Evolutionary conservation across 2,797 vertebrate genomes (phyloP).

Genomic region (Anabacerthia variegaticeps): DNA sequence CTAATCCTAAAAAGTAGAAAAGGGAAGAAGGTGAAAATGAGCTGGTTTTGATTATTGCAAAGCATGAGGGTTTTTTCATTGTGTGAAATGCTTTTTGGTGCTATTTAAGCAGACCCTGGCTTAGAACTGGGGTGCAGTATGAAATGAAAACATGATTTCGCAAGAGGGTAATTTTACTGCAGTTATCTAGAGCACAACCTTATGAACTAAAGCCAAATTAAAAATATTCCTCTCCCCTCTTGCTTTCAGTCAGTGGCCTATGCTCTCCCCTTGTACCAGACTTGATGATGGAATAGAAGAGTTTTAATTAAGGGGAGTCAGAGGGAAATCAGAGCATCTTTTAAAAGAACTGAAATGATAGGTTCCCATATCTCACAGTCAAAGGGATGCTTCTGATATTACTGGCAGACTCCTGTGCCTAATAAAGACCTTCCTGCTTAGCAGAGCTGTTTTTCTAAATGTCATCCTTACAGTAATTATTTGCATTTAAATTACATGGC

Average conservation of each 20-base stretch:
- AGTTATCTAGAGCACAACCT: neutral
- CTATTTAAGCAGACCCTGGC: neutral
- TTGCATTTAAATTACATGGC: slow-evolving; percentile 83
- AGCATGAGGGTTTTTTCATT: neutral
- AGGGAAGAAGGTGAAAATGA: neutral
- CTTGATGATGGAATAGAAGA: neutral
- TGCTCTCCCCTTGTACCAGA: neutral
- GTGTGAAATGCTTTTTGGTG: neutral
- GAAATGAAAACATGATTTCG: neutral
- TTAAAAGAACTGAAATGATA: slow-evolving; percentile 13
- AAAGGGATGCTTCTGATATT: slow-evolving; percentile 26
- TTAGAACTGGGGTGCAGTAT: neutral
- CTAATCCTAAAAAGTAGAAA: neutral
- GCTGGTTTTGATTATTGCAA: neutral
- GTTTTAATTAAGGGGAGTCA: neutral
- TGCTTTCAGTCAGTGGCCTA: neutral
- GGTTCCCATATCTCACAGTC: neutral
- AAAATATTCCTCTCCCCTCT: neutral
- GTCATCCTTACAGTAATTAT: slow-evolving; percentile 84
- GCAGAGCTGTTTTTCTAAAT: slow-evolving; percentile 75
- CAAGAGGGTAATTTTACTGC: neutral
- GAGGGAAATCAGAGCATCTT: neutral
- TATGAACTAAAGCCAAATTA: neutral
- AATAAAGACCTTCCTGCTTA: slow-evolving; percentile 66
- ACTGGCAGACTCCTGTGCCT: slow-evolving; percentile 21